Evolutionary conservation across 2,888 invertebrate genomes (phyloP).

Genomic region (Temnothorax unifasciatus): DNA sequence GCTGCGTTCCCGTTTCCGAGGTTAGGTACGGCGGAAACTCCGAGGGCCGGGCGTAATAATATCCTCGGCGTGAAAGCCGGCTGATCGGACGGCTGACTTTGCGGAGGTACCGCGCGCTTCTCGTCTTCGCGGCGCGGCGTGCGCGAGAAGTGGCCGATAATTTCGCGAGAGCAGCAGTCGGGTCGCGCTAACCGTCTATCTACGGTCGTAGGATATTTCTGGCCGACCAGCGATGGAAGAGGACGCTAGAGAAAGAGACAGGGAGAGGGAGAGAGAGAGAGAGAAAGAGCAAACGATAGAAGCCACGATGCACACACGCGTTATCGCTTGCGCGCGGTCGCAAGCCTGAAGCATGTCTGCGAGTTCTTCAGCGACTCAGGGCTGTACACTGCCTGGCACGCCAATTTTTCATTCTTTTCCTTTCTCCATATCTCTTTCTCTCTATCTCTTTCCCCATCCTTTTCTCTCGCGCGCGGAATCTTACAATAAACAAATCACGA

Average conservation of each 20-base stretch:
- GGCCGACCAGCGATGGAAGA: conserved; percentile 57
- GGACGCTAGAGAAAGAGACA: conserved; percentile 5
- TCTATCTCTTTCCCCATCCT: not conserved
- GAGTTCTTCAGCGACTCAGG: conserved; percentile 66
- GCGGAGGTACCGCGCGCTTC: conserved; percentile 30
- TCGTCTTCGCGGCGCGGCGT: conserved; percentile 34
- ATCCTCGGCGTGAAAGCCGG: conserved; percentile 39
- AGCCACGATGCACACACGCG: conserved; percentile 43
- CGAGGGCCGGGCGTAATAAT: conserved; percentile 30
- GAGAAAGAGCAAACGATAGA: conserved; percentile 46
- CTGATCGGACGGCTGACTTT: conserved; percentile 32
- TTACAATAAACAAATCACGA: conserved; percentile 51
- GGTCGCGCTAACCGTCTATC: conserved; percentile 53
- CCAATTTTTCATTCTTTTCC: conserved; percentile 38
- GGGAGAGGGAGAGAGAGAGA: not conserved
- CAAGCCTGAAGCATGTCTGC: conserved; percentile 75
- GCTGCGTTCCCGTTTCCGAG: conserved; percentile 22
- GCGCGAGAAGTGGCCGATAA: conserved; percentile 53
- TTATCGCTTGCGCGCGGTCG: conserved; percentile 70
- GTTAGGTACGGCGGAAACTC: conserved; percentile 24
- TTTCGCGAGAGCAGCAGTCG: conserved; percentile 48
- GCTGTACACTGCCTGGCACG: conserved; percentile 12
- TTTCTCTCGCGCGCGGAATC: conserved; percentile 24
- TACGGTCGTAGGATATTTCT: conserved; percentile 77
- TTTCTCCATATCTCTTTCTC: not conserved